Evolutionary conservation across 1,140 invertebrate species (phyloP), one percentile per base, ranked within the genome.

Genomic region (Arion vulgaris): DNA sequence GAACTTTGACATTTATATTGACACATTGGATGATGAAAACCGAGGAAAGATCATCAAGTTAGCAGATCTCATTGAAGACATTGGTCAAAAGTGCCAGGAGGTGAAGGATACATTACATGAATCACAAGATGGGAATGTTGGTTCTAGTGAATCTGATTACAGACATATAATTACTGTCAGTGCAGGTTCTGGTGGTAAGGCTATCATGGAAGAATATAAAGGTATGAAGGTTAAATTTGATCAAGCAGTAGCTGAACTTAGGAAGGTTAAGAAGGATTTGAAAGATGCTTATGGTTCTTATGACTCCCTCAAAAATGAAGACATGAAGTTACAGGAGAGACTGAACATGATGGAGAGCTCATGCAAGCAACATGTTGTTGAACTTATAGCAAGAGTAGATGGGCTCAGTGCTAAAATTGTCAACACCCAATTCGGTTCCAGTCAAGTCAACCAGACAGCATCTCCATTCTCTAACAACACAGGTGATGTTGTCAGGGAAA

Each of bases 81-180:
- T 89, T 68, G 84, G 86, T 26, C 83, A 85, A 38, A 86, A 86
- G 19, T 90, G 89, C 86, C 81, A 85, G 28, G 68, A 69, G 39
- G 38, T 89, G 26, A 83, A 88, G 41, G 88, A 89, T n/a, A 87
- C 86, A 62, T 72, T 90, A 26, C 86, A 87, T 69, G 88, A 86
- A 11, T 76, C 82, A 5, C n/a, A 51, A 26, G 81, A 57, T 23
- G 38, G 9, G 39, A 15, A 80, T 17, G 1, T 38, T 19, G 28
- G 19, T n/a, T 23, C 68, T 26, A 13, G 15, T 39, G 81, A 75
- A 4, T 45, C 38, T 23, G 82, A 83, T 32, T 84, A 84, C 78
- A 75, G 77, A 39, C 86, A 87, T 69, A 45, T 53, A 23, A 79
- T 87, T 36, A 84, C 82, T 0, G 86, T 87, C 17, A 78, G 68